phyloP scores from a whole-genome alignment of 2,888 invertebrate genomes.

The Tiliacea aurago region DNA sequence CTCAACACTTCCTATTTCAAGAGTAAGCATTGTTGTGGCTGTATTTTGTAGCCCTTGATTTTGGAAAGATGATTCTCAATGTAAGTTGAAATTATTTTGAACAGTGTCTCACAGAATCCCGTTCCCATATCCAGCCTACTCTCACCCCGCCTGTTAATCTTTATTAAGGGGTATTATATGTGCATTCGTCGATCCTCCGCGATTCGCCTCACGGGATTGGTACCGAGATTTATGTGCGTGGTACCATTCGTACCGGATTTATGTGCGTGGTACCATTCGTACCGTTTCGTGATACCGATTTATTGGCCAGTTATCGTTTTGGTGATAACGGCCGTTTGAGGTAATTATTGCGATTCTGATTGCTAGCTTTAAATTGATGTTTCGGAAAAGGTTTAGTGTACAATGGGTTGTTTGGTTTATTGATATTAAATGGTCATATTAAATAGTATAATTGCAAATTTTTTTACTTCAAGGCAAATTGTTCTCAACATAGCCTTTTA shows the following conservation, averaged over 20 bases:
- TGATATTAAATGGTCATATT: background rate
- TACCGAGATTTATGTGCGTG: constrained; percentile 76
- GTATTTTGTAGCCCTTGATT: too few species aligned
- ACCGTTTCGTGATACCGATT: constrained; percentile 68
- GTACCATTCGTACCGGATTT: constrained; percentile 74
- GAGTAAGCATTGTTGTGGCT: too few species aligned
- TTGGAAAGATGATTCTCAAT: too few species aligned
- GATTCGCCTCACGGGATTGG: constrained; percentile 68
- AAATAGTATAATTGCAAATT: too few species aligned
- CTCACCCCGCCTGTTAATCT: constrained; percentile 83
- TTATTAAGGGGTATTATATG: constrained; percentile 86
- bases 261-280: constrained; percentile 62
- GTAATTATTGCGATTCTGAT: constrained; percentile 18
- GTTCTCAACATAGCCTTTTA: background rate
- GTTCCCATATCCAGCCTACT: constrained; percentile 27
- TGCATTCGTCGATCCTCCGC: constrained; percentile 73
- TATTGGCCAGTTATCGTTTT: constrained; percentile 52
- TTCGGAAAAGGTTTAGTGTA: background rate
- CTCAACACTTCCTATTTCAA: too few species aligned
- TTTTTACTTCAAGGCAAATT: too few species aligned
- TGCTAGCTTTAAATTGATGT: constrained; percentile 28
- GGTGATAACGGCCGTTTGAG: constrained; percentile 23
- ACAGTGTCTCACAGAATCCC: background rate
- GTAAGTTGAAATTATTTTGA: background rate
- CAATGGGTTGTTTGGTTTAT: background rate